phyloP scores from a whole-genome alignment of 2,797 vertebrate species.

The Myioborus miniatus region DNA sequence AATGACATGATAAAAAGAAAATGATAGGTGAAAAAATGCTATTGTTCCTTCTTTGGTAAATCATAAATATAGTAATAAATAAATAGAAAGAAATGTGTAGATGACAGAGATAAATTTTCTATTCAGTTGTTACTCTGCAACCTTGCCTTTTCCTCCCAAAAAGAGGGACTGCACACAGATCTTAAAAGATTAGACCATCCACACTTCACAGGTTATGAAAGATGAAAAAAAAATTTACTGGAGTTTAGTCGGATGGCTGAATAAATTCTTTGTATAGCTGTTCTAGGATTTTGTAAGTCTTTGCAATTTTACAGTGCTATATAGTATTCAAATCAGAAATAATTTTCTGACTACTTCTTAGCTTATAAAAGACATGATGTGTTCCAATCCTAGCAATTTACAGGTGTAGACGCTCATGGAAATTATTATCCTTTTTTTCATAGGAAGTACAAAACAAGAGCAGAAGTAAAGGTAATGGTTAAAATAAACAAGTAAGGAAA shows the following conservation, averaged over 20 bases:
- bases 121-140: background rate
- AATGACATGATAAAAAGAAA: background rate
- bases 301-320: background rate
- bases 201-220: background rate
- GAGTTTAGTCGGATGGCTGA: background rate
- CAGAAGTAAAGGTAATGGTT: background rate
- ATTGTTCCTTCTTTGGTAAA: background rate
- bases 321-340: background rate
- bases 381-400: background rate
- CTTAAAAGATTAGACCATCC: background rate
- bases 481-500: background rate
- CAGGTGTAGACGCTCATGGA: background rate
- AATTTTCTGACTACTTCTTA: background rate
- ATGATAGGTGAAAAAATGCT: background rate
- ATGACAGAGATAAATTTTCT: background rate
- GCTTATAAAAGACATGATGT: background rate
- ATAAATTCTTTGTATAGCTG: background rate
- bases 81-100: background rate
- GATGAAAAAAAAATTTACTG: background rate
- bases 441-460: background rate
- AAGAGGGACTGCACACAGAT: no score
- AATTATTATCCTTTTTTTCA: background rate
- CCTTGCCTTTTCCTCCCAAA: background rate
- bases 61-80: background rate
- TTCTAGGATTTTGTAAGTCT: background rate